Conservation (phyloP, 2,888 invertebrate species). For the Coecobrya sp. region DNA sequence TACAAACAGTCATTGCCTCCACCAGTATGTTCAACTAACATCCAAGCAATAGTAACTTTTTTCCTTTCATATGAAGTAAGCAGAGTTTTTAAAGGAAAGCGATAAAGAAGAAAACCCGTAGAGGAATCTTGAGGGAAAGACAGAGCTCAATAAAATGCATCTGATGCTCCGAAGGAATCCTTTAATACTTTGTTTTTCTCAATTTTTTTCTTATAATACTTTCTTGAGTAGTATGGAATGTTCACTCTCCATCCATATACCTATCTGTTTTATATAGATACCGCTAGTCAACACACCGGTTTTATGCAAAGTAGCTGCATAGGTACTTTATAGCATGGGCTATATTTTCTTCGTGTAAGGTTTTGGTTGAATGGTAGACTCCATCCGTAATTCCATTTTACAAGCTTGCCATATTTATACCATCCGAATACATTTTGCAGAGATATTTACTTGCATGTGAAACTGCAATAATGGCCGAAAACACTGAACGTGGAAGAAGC, state of each 20-base stretch:
- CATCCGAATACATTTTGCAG: constrained; percentile 19
- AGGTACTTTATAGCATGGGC: constrained; percentile 28
- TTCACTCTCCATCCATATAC: neutral
- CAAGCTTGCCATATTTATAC: constrained; percentile 33
- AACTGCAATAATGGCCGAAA: constrained; percentile 77
- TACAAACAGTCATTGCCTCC: constrained; percentile 8
- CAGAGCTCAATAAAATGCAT: constrained; percentile 84
- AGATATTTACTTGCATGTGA: constrained; percentile 69
- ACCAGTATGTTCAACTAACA: neutral
- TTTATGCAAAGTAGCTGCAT: constrained; percentile 67
- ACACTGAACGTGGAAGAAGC: neutral
- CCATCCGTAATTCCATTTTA: constrained; percentile 20
- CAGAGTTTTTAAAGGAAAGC: constrained; percentile 48
- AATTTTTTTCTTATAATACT: constrained; percentile 24
- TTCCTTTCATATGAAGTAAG: neutral
- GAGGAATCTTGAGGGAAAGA: constrained; percentile 64
- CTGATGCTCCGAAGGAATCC: constrained; percentile 76
- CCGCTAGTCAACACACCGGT: constrained; percentile 14
- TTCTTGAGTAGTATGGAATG: neutral
- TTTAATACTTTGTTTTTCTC: constrained; percentile 58
- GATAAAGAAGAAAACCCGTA: constrained; percentile 52
- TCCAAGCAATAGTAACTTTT: constrained; percentile 18
- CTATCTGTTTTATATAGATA: neutral
- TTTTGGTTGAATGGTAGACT: neutral
- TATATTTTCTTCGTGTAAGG: neutral